These are phyloP conservation scores for Panthera leo DNA, from an alignment of 2,113 vertebrate species.

Conservation along the genomic window DNA sequence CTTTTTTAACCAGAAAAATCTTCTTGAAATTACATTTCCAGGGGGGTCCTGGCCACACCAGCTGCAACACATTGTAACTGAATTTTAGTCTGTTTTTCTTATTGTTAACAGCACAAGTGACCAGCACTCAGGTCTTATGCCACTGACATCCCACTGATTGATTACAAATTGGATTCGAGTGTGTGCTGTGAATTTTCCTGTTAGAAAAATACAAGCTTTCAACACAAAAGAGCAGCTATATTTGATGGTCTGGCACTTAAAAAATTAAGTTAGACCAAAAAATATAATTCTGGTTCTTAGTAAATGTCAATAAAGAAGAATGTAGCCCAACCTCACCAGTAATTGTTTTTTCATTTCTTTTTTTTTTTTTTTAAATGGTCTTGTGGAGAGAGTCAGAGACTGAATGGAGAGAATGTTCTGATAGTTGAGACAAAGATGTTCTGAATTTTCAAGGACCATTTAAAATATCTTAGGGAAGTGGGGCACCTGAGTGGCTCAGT, in stretches of 20 bases:
- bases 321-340: background rate
- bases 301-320: background rate
- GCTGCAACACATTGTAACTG: slow-evolving; percentile 78
- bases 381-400: background rate
- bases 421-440: background rate
- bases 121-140: slow-evolving; percentile 61
- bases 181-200: slow-evolving; percentile 57
- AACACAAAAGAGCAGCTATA: slow-evolving; percentile 53
- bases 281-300: background rate
- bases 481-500: no score
- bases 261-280: slow-evolving; percentile 49
- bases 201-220: slow-evolving; percentile 74
- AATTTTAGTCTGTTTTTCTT: slow-evolving; percentile 71
- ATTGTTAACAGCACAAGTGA: slow-evolving; percentile 76
- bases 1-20: slow-evolving; percentile 84
- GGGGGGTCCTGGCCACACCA: slow-evolving; percentile 77
- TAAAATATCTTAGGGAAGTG: background rate
- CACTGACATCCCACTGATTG: slow-evolving; percentile 23
- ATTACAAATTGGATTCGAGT: slow-evolving; percentile 68
- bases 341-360: background rate
- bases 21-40: slow-evolving; percentile 78
- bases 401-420: background rate
- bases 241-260: slow-evolving; percentile 52
- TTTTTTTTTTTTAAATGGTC: background rate
- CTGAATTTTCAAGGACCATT: background rate